phyloP scores from a whole-genome alignment of 2,888 invertebrate genomes.

The Lamellibrachia satsuma region DNA sequence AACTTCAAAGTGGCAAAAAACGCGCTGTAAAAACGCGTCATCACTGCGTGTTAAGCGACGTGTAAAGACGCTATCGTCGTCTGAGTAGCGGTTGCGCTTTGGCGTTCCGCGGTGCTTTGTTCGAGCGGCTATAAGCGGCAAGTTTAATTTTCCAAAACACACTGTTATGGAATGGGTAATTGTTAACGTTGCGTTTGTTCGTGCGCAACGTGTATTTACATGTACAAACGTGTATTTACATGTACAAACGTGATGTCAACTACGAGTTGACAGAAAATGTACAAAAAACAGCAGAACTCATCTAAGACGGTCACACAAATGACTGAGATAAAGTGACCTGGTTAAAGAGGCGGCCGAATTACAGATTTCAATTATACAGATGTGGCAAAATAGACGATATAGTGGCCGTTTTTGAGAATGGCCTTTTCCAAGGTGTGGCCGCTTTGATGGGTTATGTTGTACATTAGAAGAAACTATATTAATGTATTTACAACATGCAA shows the following conservation, averaged over 20 bases:
- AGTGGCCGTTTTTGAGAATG: too few relatives aligned
- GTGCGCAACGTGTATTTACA: background rate
- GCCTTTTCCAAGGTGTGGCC: too few relatives aligned
- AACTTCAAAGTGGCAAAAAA: background rate
- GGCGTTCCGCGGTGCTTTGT: background rate
- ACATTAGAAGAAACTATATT: too few relatives aligned
- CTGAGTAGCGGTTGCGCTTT: background rate
- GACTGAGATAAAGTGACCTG: too few relatives aligned
- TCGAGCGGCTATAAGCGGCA: background rate
- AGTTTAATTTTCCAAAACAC: background rate
- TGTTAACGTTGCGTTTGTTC: background rate
- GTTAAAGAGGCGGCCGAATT: too few relatives aligned
- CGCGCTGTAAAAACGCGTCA: background rate
- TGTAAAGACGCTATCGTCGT: background rate
- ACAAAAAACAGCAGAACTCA: too few relatives aligned
- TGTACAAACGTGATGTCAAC: slow-evolving; percentile 3
- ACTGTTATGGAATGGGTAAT: background rate
- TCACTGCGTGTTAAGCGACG: background rate
- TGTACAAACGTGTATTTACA: background rate
- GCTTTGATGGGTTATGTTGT: too few relatives aligned
- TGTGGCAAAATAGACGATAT: too few relatives aligned
- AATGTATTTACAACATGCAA: background rate
- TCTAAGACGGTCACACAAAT: too few relatives aligned
- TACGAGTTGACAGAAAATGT: background rate
- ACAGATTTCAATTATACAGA: too few relatives aligned